These are phyloP conservation scores for Taphrorychus bicolor DNA, from an alignment of 2,888 invertebrate genomes.

Conservation along the genomic window DNA sequence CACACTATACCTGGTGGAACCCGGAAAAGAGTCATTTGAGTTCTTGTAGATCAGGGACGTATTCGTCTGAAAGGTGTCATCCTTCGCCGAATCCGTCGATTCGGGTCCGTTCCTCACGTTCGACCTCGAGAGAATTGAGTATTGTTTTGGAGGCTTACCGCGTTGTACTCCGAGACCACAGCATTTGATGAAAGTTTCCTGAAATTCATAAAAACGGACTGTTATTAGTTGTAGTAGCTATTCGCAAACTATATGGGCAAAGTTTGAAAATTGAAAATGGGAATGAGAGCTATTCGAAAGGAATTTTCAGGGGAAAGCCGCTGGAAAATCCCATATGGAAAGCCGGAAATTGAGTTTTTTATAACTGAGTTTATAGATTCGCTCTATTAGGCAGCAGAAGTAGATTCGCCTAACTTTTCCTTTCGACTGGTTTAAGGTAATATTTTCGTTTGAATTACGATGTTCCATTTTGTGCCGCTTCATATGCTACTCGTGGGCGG, in stretches of 20 bases:
- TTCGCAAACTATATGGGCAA: background rate
- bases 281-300: no score
- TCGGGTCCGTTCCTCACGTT: slow-evolving; percentile 47
- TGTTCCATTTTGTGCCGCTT: no score
- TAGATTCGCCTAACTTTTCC: no score
- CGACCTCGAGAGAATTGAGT: slow-evolving; percentile 51
- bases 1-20: slow-evolving; percentile 29
- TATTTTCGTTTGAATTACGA: no score
- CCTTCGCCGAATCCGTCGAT: slow-evolving; percentile 50
- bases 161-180: slow-evolving; percentile 46
- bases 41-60: slow-evolving; percentile 46
- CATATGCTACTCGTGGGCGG: no score
- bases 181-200: slow-evolving; percentile 51
- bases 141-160: slow-evolving; percentile 47
- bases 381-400: no score
- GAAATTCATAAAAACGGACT: slow-evolving; percentile 40
- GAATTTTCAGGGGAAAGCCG: no score
- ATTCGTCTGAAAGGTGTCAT: slow-evolving; percentile 48
- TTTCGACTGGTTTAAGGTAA: no score
- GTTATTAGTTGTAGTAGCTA: slow-evolving; percentile 34
- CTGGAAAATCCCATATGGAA: no score
- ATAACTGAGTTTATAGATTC: no score
- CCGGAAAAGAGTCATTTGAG: slow-evolving; percentile 40
- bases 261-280: background rate
- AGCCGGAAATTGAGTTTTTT: no score